Conservation (phyloP, 2,888 invertebrate species). For the Calliopum simillimum region DNA sequence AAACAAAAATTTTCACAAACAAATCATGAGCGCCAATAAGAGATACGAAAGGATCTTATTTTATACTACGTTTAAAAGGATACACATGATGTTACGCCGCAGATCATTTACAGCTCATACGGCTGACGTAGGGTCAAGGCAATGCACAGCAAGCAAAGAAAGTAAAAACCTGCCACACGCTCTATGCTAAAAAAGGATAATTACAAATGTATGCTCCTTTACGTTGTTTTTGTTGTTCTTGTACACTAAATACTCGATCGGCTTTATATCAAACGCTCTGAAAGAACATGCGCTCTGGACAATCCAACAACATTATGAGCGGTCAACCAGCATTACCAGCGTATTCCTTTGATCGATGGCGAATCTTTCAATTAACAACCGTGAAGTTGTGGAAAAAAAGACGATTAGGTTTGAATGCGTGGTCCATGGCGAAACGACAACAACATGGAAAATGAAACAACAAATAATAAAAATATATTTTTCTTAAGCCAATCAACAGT, state of each 20-base stretch:
- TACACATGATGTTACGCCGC: constrained; percentile 21
- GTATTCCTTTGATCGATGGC: constrained; percentile 46
- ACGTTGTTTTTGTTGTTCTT: no score
- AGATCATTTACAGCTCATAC: constrained; percentile 12
- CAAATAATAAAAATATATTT: not conserved
- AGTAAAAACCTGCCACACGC: constrained; percentile 22
- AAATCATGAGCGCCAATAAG: constrained; percentile 51
- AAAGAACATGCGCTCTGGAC: constrained; percentile 38
- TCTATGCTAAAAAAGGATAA: constrained; percentile 29
- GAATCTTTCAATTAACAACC: constrained; percentile 57
- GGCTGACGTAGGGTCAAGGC: constrained; percentile 8
- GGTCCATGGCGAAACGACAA: not conserved
- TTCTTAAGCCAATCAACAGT: constrained; percentile 20
- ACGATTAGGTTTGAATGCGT: not conserved
- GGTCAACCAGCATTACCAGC: constrained; percentile 34
- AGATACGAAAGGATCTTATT: not conserved
- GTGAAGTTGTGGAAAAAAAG: constrained; percentile 54
- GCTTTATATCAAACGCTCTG: constrained; percentile 43
- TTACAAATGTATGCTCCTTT: constrained; percentile 32
- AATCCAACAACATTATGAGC: not conserved
- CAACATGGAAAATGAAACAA: not conserved
- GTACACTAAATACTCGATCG: constrained; percentile 36
- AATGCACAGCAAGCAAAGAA: not conserved
- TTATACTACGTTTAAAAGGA: not conserved
- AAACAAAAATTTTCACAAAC: constrained; percentile 48